Evolutionary conservation across 2,113 vertebrate species (phyloP).

Genomic region (Pampusana beccarii): DNA sequence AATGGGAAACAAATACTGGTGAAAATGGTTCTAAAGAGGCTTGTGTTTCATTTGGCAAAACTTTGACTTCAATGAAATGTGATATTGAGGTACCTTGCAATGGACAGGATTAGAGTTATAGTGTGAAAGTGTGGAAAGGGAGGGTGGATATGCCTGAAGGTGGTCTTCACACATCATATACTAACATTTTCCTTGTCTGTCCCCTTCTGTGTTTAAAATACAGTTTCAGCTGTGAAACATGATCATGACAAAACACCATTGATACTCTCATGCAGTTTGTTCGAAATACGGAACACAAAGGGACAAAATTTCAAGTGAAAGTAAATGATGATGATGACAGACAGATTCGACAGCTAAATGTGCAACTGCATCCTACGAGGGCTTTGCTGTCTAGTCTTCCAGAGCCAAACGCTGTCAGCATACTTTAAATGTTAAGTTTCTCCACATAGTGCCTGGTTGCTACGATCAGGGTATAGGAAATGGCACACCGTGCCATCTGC

Average conservation of each 20-base stretch:
- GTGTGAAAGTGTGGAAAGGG: background rate
- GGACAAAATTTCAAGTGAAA: background rate
- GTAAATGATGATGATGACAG: background rate
- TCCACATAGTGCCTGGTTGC: background rate
- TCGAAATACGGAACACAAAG: background rate
- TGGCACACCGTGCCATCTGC: background rate
- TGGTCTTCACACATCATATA: background rate
- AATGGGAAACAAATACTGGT: background rate
- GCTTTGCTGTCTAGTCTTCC: background rate
- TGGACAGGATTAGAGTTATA: background rate
- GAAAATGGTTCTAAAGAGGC: conserved; percentile 27
- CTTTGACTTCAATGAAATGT: background rate
- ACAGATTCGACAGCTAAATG: background rate
- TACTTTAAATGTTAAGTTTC: background rate
- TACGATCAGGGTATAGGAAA: background rate
- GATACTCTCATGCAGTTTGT: background rate
- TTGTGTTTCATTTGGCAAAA: conserved; percentile 20
- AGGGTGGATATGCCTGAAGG: background rate
- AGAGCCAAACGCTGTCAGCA: background rate
- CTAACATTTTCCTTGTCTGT: background rate
- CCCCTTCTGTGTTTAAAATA: background rate
- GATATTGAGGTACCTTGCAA: background rate
- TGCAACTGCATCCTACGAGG: background rate
- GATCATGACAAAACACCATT: background rate
- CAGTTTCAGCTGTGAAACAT: background rate